A percentile compares a stretch with the other conserved stretches of the same genome.
These are phyloP conservation scores for Tortrix viridana DNA, from an alignment of 2,888 invertebrate genomes.

Conservation along the genomic window DNA sequence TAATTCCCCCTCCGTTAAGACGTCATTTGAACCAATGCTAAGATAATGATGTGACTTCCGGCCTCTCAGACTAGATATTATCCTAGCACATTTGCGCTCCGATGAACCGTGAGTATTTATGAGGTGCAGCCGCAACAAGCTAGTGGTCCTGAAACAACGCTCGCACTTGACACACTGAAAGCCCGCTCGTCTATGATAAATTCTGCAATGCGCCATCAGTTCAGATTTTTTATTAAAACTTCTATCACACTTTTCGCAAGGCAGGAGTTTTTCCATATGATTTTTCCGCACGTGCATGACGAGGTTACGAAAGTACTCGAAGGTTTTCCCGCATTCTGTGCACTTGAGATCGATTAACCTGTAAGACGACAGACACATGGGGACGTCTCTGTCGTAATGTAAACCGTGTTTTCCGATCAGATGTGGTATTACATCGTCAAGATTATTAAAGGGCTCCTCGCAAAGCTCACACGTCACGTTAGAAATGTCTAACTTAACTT, in stretches of 20 bases:
- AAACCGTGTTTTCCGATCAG: conserved; percentile 41
- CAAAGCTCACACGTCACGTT: conserved; percentile 46
- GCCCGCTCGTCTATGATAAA: conserved; percentile 27
- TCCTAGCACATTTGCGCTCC: conserved; percentile 28
- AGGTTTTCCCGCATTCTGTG: conserved; percentile 41
- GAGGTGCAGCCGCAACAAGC: conserved; percentile 28
- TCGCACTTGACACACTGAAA: conserved; percentile 34
- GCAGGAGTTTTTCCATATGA: conserved; percentile 31
- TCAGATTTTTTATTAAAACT: conserved; percentile 37
- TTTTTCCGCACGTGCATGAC: conserved; percentile 35
- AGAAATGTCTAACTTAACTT: conserved; percentile 48
- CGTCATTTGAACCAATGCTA: not conserved
- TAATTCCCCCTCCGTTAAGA: conserved; percentile 8
- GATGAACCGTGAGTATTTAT: conserved; percentile 30
- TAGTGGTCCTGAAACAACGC: conserved; percentile 24
- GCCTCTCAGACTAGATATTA: conserved; percentile 20
- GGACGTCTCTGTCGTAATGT: conserved; percentile 40
- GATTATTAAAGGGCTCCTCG: conserved; percentile 40
- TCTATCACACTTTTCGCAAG: conserved; percentile 34
- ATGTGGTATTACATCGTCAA: conserved; percentile 43
- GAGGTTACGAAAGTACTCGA: conserved; percentile 37
- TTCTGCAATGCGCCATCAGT: conserved; percentile 32
- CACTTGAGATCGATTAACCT: conserved; percentile 44
- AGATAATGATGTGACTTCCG: conserved; percentile 9
- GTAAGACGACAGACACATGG: conserved; percentile 38